phyloP scores from a whole-genome alignment of 2,888 invertebrate species.

The Idaea dimidiata region DNA sequence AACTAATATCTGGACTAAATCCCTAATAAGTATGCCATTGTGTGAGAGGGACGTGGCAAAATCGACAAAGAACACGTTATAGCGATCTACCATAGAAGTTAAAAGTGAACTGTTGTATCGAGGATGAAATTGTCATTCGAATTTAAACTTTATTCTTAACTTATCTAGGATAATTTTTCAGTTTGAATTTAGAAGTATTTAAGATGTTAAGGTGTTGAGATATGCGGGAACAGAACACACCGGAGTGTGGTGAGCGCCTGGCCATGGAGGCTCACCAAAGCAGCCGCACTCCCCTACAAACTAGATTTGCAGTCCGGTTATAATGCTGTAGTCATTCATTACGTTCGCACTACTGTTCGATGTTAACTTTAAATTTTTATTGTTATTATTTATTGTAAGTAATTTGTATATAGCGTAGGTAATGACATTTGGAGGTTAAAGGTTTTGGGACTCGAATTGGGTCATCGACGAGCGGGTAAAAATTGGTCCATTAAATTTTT shows the following conservation, averaged over 20 bases:
- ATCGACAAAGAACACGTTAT: slow-evolving; percentile 80
- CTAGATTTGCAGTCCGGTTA: slow-evolving; percentile 78
- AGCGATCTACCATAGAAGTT: slow-evolving; percentile 53
- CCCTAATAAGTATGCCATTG: slow-evolving; percentile 82
- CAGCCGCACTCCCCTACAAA: slow-evolving; percentile 77
- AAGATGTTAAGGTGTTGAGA: slow-evolving; percentile 34
- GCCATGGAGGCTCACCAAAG: slow-evolving; percentile 80
- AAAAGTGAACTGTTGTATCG: neutral
- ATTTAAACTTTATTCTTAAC: neutral
- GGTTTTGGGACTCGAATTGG: neutral
- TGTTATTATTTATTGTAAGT: slow-evolving; percentile 46
- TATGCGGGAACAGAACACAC: slow-evolving; percentile 61
- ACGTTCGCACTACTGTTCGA: slow-evolving; percentile 69
- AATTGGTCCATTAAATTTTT: neutral
- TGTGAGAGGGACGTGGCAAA: slow-evolving; percentile 77
- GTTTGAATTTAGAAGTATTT: slow-evolving; percentile 30
- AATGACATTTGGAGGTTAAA: neutral
- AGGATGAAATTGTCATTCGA: neutral
- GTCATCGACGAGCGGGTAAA: neutral
- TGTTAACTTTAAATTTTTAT: slow-evolving; percentile 59
- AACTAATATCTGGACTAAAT: slow-evolving; percentile 82
- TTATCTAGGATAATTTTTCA: slow-evolving; percentile 25
- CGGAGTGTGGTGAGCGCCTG: slow-evolving; percentile 78
- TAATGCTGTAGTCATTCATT: slow-evolving; percentile 76
- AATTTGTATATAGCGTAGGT: slow-evolving; percentile 15